Conservation (phyloP, 2,888 invertebrate genomes). For the Amorpha juglandis region DNA sequence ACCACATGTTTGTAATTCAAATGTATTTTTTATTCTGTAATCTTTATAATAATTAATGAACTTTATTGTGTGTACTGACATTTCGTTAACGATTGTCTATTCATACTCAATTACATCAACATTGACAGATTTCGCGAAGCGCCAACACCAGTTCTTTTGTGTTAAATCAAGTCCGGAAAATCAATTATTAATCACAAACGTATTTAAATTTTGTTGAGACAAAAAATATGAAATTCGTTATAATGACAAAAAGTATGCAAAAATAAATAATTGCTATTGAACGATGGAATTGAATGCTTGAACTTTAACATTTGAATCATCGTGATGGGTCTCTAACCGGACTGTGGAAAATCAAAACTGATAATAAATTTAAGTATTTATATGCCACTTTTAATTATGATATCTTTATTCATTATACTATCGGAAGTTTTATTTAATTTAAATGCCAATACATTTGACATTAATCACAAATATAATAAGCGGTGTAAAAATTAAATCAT, state of each 20-base stretch:
- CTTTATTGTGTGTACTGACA: background rate
- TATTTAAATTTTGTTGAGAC: background rate
- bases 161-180: constrained; percentile 10
- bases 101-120: constrained; percentile 1
- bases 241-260: constrained; percentile 1
- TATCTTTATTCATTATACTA: background rate
- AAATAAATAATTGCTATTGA: background rate
- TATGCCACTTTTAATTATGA: background rate
- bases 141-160: background rate
- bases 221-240: constrained; percentile 5
- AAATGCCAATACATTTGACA: constrained; percentile 30
- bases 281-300: background rate
- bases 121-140: constrained; percentile 8
- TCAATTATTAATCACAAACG: constrained; percentile 13
- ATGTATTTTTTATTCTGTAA: background rate
- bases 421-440: constrained; percentile 19
- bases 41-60: background rate
- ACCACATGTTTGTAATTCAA: too few species aligned
- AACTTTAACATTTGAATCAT: constrained; percentile 56
- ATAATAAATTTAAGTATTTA: constrained; percentile 63
- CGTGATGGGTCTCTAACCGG: constrained; percentile 48
- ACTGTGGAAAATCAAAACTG: constrained; percentile 49
- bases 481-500: background rate
- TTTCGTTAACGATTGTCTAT: constrained; percentile 21
- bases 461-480: background rate